These are phyloP conservation scores for Podargus strigoides DNA, from an alignment of 2,797 vertebrate species.

Conservation along the genomic window DNA sequence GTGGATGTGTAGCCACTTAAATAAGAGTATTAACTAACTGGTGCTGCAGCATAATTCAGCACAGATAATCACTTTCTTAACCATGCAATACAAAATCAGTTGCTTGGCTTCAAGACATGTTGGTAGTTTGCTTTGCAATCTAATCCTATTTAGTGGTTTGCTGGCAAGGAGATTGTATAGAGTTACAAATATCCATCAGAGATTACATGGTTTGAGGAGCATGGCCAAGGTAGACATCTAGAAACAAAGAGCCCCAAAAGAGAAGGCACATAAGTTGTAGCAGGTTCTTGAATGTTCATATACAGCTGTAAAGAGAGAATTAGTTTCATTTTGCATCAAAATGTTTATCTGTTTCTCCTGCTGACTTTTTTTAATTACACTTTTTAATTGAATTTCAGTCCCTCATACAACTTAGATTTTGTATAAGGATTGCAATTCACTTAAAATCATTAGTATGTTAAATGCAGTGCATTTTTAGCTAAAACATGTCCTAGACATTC, in stretches of 20 bases:
- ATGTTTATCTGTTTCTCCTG: constrained; percentile 41
- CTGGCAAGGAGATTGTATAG: neutral
- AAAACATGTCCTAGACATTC: neutral
- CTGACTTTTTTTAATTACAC: neutral
- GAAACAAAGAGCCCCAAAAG: neutral
- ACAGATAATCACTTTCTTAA: neutral
- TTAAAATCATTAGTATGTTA: constrained; percentile 32
- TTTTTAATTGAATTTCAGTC: constrained; percentile 52
- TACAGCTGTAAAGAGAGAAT: constrained; percentile 25
- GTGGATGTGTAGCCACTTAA: neutral
- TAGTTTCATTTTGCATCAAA: constrained; percentile 65
- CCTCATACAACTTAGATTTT: neutral
- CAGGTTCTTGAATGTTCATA: neutral
- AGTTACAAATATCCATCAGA: neutral
- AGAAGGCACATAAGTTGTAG: neutral
- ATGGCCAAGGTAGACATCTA: neutral
- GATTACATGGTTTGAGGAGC: neutral
- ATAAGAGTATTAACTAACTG: neutral
- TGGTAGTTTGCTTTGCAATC: neutral
- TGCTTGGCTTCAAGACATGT: neutral
- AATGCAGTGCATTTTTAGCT: constrained; percentile 63
- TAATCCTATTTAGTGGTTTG: neutral
- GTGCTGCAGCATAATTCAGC: neutral
- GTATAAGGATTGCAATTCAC: constrained; percentile 42
- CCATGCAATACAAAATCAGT: neutral